Evolutionary conservation across 2,888 invertebrate species (phyloP), one percentile per base, ranked within the genome.

Genomic region (Oxystoma pomonae): DNA sequence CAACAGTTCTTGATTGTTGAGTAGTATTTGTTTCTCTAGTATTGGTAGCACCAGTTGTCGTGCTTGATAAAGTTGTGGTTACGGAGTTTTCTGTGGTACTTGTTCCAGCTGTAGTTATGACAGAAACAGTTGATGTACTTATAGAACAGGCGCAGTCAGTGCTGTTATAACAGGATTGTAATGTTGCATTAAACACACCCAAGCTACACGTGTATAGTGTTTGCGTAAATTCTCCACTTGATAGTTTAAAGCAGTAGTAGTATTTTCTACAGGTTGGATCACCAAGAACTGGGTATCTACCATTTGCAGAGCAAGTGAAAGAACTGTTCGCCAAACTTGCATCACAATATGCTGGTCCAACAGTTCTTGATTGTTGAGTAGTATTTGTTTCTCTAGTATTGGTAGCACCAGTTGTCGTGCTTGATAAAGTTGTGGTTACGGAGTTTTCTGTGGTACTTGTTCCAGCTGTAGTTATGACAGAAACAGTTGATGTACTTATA

Each of bases 11-110:
- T n/a, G n/a, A n/a, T n/a, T n/a, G n/a, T n/a, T n/a, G n/a, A n/a
- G n/a, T n/a, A n/a, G n/a, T n/a, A n/a, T n/a, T n/a, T n/a, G n/a
- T n/a, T n/a, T n/a, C n/a, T n/a, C n/a, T n/a, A n/a, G n/a, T n/a
- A n/a, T n/a, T 35, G 12, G 53, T 53, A 53, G 53, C 5, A 5
- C 7, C 19, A 16, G 53, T 53, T 16, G 53, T 53, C 5, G 53
- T 81, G 16, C 7, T 17, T 18, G 19, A 12, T 17, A 16, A 35
- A 35, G 12, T 7, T 0, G 74, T 74, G 0, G 53, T 20, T 16
- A 9, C 16, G 2, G 22, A 51, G 16, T 50, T 56, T 51, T 16
- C 50, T 55, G 53, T 1, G 16, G 50, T 22, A 20, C 52, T 35
- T 50, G 2, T 16, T 57, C 50, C n/a, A 55, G 53, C 16, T 18